Evolutionary conservation across 2,888 invertebrate genomes (phyloP).

Genomic region (Drosophila mimica): DNA sequence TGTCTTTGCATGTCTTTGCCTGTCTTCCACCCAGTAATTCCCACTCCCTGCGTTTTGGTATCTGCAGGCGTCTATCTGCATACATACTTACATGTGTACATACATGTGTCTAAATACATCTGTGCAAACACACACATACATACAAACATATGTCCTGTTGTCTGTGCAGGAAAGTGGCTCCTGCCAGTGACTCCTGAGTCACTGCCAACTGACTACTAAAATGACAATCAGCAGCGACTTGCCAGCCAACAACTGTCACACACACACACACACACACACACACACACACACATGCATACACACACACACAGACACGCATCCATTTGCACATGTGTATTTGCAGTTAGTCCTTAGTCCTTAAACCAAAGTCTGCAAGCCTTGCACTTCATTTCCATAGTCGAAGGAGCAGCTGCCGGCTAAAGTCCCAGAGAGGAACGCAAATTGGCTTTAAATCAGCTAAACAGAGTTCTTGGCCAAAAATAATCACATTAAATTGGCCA

Average conservation of each 20-base stretch:
- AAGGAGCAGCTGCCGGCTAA: slow-evolving; percentile 43
- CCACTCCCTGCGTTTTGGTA: slow-evolving; percentile 1
- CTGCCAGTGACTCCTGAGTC: slow-evolving; percentile 38
- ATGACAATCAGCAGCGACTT: slow-evolving; percentile 54
- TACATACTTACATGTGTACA: slow-evolving; percentile 1
- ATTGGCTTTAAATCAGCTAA: slow-evolving; percentile 51
- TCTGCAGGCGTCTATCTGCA: slow-evolving; percentile 15
- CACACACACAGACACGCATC: slow-evolving; percentile 6
- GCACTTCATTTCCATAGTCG: slow-evolving; percentile 62
- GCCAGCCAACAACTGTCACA: slow-evolving; percentile 33
- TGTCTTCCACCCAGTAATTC: not conserved
- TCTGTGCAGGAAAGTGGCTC: slow-evolving; percentile 47
- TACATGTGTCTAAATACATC: not conserved
- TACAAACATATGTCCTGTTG: slow-evolving; percentile 22
- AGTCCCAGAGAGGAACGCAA: slow-evolving; percentile 15
- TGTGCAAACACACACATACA: not conserved
- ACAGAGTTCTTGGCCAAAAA: slow-evolving; percentile 4
- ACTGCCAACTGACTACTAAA: slow-evolving; percentile 46
- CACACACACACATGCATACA: slow-evolving; percentile 1
- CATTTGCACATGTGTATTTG: slow-evolving; percentile 7
- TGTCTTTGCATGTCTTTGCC: slow-evolving; percentile 4
- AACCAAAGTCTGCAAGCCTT: slow-evolving; percentile 45
- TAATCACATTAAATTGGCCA: not conserved
- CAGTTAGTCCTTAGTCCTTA: slow-evolving; percentile 36
- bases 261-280: slow-evolving; percentile 2